Percentiles rank a stretch among this genome's conserved stretches.
phyloP scores from a whole-genome alignment of 2,888 invertebrate species.

The Caenorhabditis sp. region DNA sequence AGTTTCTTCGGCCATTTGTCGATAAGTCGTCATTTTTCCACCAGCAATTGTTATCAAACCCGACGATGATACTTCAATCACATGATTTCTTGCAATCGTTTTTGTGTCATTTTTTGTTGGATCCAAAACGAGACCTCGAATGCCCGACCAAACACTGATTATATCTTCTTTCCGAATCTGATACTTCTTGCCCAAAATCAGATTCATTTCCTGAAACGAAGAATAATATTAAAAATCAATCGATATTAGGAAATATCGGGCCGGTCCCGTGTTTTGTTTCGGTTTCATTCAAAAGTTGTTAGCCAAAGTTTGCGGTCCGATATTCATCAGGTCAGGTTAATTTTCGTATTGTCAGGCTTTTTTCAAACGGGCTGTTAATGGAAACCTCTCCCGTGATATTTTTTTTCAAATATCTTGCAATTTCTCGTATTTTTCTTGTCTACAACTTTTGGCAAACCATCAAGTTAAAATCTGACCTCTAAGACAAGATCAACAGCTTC shows the following conservation, averaged over 20 bases:
- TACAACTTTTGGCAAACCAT: too few species aligned
- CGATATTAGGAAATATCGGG: too few species aligned
- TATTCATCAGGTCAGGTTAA: too few species aligned
- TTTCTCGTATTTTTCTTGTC: too few species aligned
- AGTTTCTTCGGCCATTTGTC: slow-evolving; percentile 26
- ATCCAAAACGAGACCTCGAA: slow-evolving; percentile 19
- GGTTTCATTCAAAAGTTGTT: too few species aligned
- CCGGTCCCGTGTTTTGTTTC: too few species aligned
- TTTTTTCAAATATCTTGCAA: too few species aligned
- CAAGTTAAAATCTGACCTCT: background rate
- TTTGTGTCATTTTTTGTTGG: slow-evolving; percentile 18
- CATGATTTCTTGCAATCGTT: slow-evolving; percentile 16
- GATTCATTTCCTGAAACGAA: slow-evolving; percentile 18
- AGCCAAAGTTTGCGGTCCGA: too few species aligned
- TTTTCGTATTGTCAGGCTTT: too few species aligned
- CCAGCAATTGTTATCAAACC: slow-evolving; percentile 28
- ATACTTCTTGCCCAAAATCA: slow-evolving; percentile 15
- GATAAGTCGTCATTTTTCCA: slow-evolving; percentile 28
- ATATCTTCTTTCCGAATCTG: slow-evolving; percentile 22
- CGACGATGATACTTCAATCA: slow-evolving; percentile 16
- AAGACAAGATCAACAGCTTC: background rate
- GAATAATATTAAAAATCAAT: slow-evolving; percentile 16
- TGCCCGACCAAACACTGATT: slow-evolving; percentile 24
- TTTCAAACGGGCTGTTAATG: too few species aligned
- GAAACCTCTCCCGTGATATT: too few species aligned